Conservation (phyloP, 1,140 invertebrate genomes). For the Drosophila tani region DNA sequence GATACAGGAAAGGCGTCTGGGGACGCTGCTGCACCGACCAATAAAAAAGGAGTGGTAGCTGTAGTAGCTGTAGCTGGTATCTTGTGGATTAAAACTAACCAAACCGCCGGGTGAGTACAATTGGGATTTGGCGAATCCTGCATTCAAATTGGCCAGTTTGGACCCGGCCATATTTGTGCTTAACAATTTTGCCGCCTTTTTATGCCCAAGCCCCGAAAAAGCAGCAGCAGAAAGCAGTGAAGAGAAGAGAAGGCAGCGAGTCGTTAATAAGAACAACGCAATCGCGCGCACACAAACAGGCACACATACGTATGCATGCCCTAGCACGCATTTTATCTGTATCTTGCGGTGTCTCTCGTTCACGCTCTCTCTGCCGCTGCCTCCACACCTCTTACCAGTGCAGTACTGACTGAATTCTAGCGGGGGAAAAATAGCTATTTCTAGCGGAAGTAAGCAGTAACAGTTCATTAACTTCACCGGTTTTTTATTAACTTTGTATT, state of each 20-base stretch:
- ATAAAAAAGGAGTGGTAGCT: conserved; percentile 51
- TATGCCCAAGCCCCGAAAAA: conserved; percentile 62
- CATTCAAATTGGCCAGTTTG: conserved; percentile 24
- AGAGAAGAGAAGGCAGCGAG: conserved; percentile 43
- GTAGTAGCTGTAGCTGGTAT: conserved; percentile 8
- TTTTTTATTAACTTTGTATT: not conserved
- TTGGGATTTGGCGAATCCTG: conserved; percentile 3
- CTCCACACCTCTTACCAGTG: conserved; percentile 36
- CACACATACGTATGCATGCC: conserved; percentile 22
- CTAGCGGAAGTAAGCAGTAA: not conserved
- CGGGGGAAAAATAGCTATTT: not conserved
- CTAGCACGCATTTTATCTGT: conserved; percentile 52
- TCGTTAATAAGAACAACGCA: conserved; percentile 76
- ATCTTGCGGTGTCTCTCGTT: conserved; percentile 43
- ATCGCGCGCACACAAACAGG: conserved; percentile 45
- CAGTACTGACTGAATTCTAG: not conserved
- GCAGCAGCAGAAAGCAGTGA: conserved; percentile 26
- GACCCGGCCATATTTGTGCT: conserved; percentile 47
- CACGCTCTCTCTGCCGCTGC: conserved; percentile 25
- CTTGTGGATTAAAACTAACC: conserved; percentile 29
- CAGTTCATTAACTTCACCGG: not conserved
- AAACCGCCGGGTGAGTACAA: conserved; percentile 29
- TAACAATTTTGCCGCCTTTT: conserved; percentile 75
- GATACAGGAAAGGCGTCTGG: conserved; percentile 28
- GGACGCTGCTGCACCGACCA: conserved; percentile 41